phyloP scores from a whole-genome alignment of 1,140 invertebrate genomes.

The Lethrus apterus region DNA sequence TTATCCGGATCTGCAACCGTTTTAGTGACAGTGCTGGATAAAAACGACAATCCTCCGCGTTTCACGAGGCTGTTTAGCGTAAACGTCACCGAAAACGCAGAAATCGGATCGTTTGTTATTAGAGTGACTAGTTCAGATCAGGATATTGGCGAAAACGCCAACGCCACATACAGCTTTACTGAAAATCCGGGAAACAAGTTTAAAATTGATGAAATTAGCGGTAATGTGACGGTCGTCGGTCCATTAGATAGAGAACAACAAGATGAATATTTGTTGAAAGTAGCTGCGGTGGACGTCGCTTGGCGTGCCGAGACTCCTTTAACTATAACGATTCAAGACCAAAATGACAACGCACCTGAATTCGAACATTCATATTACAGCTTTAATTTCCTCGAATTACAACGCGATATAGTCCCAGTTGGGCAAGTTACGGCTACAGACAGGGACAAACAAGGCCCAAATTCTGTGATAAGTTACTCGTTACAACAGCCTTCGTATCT shows the following conservation, averaged over 20 bases:
- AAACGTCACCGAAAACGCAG: slow-evolving; percentile 92
- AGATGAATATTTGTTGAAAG: slow-evolving; percentile 85
- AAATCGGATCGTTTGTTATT: slow-evolving; percentile 87
- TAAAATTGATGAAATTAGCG: slow-evolving; percentile 75
- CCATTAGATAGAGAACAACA: slow-evolving; percentile 79
- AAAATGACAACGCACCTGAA: slow-evolving; percentile 89
- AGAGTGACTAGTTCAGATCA: slow-evolving; percentile 83
- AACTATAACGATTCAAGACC: slow-evolving; percentile 89
- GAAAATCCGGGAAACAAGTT: slow-evolving; percentile 87
- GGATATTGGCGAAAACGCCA: slow-evolving; percentile 81
- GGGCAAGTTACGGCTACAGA: slow-evolving; percentile 85
- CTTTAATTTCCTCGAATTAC: slow-evolving; percentile 84
- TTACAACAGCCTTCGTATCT: slow-evolving; percentile 83
- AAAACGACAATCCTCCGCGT: slow-evolving; percentile 91
- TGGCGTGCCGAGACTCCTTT: slow-evolving; percentile 83
- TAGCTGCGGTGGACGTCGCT: slow-evolving; percentile 78
- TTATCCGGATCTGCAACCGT: slow-evolving; percentile 80
- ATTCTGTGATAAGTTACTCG: slow-evolving; percentile 88
- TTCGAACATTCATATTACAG: slow-evolving; percentile 82
- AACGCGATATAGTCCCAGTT: slow-evolving; percentile 69
- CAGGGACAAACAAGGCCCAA: slow-evolving; percentile 86
- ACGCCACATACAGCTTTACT: slow-evolving; percentile 81
- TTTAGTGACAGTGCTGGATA: slow-evolving; percentile 75
- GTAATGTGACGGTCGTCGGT: slow-evolving; percentile 84
- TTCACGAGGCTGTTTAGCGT: slow-evolving; percentile 89